A percentile compares a stretch with the other conserved stretches of the same genome.
These are phyloP conservation scores for Lochmaea crataegi DNA, from an alignment of 2,888 invertebrate species.

Conservation along the genomic window DNA sequence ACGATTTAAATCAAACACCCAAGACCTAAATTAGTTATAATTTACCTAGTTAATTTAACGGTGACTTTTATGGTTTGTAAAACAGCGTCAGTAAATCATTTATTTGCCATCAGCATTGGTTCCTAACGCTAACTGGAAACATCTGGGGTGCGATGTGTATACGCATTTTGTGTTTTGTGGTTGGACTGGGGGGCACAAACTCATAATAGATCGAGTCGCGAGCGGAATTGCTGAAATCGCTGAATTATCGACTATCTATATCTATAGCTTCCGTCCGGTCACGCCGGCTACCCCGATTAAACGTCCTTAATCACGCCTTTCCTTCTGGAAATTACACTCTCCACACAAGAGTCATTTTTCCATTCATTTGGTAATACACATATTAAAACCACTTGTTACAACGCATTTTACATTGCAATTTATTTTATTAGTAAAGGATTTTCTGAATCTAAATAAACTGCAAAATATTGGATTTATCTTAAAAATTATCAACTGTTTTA, in stretches of 20 bases:
- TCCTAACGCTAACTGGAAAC: conserved; percentile 54
- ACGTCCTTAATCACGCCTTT: conserved; percentile 54
- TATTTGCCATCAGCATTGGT: conserved; percentile 53
- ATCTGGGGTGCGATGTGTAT: conserved; percentile 56
- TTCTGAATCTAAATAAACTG: too few relatives aligned
- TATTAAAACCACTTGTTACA: conserved; percentile 9
- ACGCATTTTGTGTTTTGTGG: conserved; percentile 55
- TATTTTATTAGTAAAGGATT: background rate
- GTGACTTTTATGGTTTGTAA: conserved; percentile 56
- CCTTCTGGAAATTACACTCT: conserved; percentile 44
- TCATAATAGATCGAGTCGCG: conserved; percentile 26
- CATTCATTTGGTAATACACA: conserved; percentile 4
- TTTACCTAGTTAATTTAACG: conserved; percentile 51
- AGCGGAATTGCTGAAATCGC: conserved; percentile 53
- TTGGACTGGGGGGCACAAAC: conserved; percentile 10
- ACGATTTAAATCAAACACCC: conserved; percentile 46
- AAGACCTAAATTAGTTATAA: conserved; percentile 50
- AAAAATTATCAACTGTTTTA: too few relatives aligned
- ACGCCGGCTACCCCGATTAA: conserved; percentile 59
- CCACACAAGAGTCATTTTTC: conserved; percentile 14
- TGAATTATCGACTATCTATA: conserved; percentile 64
- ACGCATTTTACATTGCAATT: background rate
- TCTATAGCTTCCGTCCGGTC: conserved; percentile 64
- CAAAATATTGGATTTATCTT: too few relatives aligned
- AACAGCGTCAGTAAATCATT: conserved; percentile 55